Evolutionary conservation across 2,797 vertebrate species (phyloP).

Genomic region (Synanceia verrucosa): DNA sequence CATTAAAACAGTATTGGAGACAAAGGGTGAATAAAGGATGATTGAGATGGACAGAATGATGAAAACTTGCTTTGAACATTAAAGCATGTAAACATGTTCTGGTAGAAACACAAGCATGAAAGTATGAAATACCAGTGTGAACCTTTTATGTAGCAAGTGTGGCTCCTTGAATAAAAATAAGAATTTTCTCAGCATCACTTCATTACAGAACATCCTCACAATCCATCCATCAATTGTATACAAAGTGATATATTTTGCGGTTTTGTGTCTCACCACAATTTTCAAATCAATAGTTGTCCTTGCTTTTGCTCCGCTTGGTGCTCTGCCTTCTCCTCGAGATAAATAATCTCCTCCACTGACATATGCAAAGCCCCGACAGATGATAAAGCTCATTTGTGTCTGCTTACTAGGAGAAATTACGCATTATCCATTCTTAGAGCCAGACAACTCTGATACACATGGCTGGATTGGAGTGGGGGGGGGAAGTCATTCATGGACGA

Average conservation of each 20-base stretch:
- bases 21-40: too few relatives aligned
- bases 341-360: slow-evolving; percentile 68
- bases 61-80: too few relatives aligned
- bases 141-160: too few relatives aligned
- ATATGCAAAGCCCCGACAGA: slow-evolving; percentile 67
- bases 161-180: background rate
- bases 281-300: background rate
- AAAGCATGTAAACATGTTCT: too few relatives aligned
- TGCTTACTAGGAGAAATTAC: slow-evolving; percentile 77
- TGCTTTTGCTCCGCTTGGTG: slow-evolving; percentile 15
- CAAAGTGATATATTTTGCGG: background rate
- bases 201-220: too few relatives aligned
- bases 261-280: background rate
- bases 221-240: too few relatives aligned
- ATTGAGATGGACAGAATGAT: too few relatives aligned
- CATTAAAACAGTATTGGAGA: too few relatives aligned
- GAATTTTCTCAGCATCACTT: background rate
- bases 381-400: slow-evolving; percentile 79
- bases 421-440: slow-evolving; percentile 70
- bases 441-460: slow-evolving; percentile 31
- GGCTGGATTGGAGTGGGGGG: slow-evolving; percentile 9
- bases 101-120: too few relatives aligned
- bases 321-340: slow-evolving; percentile 34
- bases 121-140: too few relatives aligned
- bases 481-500: slow-evolving; percentile 5